These are phyloP conservation scores for Idaea straminata DNA, from an alignment of 2,888 invertebrate genomes.

Conservation along the genomic window DNA sequence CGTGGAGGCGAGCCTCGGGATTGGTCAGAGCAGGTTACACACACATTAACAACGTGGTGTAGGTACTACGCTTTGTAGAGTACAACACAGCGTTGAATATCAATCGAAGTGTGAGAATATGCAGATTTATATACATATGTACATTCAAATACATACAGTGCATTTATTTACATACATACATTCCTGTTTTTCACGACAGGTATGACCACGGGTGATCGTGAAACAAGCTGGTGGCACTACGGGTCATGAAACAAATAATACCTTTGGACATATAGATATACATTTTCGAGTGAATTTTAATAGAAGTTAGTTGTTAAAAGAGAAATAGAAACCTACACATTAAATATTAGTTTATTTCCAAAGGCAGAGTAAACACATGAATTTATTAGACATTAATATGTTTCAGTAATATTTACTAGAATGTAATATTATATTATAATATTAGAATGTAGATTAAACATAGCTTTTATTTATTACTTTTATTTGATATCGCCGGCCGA, in stretches of 20 bases:
- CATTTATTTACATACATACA: too few relatives aligned
- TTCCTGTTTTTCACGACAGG: too few relatives aligned
- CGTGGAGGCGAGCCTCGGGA: too few relatives aligned
- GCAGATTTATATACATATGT: background rate
- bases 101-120: background rate
- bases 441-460: background rate
- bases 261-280: background rate
- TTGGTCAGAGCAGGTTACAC: too few relatives aligned
- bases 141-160: background rate
- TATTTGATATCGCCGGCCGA: background rate
- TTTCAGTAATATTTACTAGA: background rate
- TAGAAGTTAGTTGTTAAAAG: background rate
- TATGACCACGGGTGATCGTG: too few relatives aligned
- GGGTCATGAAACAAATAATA: too few relatives aligned
- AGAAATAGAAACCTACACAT: background rate
- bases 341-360: background rate
- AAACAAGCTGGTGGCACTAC: too few relatives aligned
- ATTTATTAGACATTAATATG: background rate
- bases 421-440: too few relatives aligned
- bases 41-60: background rate
- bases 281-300: background rate
- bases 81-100: background rate
- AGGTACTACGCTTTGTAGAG: background rate
- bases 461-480: background rate
- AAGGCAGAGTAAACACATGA: background rate